phyloP scores from a whole-genome alignment of 2,113 vertebrate genomes.

The Pituophis catenifer region DNA sequence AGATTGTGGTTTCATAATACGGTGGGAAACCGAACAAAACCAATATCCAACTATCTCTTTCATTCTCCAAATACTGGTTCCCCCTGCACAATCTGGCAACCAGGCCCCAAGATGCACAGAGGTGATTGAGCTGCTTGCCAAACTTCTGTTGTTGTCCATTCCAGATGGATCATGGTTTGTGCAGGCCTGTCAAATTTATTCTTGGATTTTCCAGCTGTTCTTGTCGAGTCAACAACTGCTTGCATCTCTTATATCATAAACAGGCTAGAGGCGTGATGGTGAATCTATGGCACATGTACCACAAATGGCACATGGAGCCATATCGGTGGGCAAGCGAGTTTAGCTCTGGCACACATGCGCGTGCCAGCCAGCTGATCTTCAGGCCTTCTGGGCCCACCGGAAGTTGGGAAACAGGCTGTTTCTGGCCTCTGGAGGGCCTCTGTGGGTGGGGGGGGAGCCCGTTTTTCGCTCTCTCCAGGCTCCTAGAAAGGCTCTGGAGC shows the following conservation, averaged over 20 bases:
- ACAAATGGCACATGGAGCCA: no score
- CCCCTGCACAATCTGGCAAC: conserved; percentile 43
- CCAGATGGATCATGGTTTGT: not conserved
- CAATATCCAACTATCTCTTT: conserved; percentile 14
- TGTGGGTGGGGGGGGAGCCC: no score
- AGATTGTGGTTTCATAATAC: conserved; percentile 20
- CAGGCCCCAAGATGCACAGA: not conserved
- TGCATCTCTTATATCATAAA: not conserved
- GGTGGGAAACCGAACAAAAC: conserved; percentile 27
- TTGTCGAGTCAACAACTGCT: not conserved
- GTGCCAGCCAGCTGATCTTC: no score
- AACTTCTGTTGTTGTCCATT: conserved; percentile 32
- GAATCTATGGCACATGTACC: no score
- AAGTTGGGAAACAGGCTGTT: no score
- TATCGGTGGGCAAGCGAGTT: no score
- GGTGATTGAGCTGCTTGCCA: conserved; percentile 30
- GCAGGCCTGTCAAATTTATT: not conserved
- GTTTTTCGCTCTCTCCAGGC: no score
- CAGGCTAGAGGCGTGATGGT: not conserved
- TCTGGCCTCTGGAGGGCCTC: no score
- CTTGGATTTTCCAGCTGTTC: not conserved
- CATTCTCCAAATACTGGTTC: conserved; percentile 28
- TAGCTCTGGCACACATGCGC: no score
- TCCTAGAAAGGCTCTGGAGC: no score
- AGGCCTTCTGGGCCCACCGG: no score